These are phyloP conservation scores for Otis tarda DNA, from an alignment of 2,113 vertebrate genomes.

Conservation along the genomic window DNA sequence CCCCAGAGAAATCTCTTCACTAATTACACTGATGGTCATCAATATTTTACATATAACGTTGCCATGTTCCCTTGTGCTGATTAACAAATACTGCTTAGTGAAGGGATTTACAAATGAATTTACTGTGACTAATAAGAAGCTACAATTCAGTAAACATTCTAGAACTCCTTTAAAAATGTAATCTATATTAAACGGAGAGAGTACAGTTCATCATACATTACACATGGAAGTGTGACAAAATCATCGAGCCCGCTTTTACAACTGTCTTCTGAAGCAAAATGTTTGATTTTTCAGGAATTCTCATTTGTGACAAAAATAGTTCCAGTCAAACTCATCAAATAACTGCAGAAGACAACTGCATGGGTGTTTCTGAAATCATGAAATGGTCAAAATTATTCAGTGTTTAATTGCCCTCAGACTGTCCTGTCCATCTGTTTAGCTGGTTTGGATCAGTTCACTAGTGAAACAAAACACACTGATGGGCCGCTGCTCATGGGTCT, in stretches of 20 bases:
- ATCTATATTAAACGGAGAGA: background rate
- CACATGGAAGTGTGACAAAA: background rate
- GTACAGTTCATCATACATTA: background rate
- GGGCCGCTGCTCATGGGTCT: background rate
- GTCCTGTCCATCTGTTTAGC: background rate
- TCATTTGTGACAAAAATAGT: slow-evolving; percentile 6
- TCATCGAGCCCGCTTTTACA: background rate
- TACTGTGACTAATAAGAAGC: background rate
- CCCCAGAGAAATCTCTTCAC: background rate
- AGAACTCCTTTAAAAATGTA: background rate
- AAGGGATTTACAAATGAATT: background rate
- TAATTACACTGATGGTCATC: background rate
- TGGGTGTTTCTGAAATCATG: slow-evolving; percentile 18
- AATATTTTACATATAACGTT: background rate
- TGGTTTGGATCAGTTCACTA: background rate
- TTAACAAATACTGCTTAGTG: background rate
- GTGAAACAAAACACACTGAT: background rate
- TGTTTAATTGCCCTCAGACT: background rate
- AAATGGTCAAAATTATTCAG: background rate
- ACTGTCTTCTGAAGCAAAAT: background rate
- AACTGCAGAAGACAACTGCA: background rate
- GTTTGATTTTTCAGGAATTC: background rate
- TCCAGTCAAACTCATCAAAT: background rate
- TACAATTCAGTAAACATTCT: background rate
- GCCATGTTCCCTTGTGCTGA: background rate